Base-by-base conservation (phyloP, 2,113 vertebrate genomes). In the Hepsetus odoe region DNA sequence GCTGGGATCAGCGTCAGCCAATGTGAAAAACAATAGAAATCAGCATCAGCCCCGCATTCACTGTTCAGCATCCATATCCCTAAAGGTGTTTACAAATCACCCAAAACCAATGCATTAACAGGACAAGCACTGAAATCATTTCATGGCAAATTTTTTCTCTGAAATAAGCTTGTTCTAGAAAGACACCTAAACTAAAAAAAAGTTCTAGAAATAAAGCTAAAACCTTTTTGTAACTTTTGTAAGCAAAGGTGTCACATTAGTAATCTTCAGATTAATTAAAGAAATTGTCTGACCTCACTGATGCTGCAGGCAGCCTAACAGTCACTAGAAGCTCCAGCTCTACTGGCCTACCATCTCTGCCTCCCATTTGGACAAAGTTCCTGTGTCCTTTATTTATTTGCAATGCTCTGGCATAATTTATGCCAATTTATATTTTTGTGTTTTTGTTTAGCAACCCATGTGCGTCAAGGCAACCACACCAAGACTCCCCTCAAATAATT, bases 401-500 rank as follows among this genome's bases (percentile, higher is more conserved):
- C 46, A 32, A 62, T 59, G 44, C 38, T 51, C 26, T n/a, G 44
- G 20, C 58, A 64, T 51, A 53, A 55, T 38, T 11, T 55, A 22
- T 32, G 30, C 22, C 55, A 59, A 59, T 67, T 70, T 46, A 4
- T 61, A 28, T 51, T 73, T 46, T 28, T 33, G 38, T 28, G n/a
- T n/a, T n/a, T 73, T 33, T 16, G 33, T 32, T 24, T 69, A 56
- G 32, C 22, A 61, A 74, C 30, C 26, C 42, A 58, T 61, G 13
- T 26, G 46, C 18, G 69, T 69, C 56, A 79, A 49, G 18, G 66
- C 59, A 72, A 49, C 53, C 67, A 72, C 59, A 72, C 40, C 53
- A 59, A 72, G 53, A 67, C 74, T 5, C 55, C 56, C 64, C 51
- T n/a, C 38, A 65, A 61, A 84, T 62, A 58, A 72, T 65, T 77